Evolutionary conservation across 2,888 invertebrate species (phyloP), one percentile per base, ranked within the genome.

Genomic region (Pseudococcus jackbeardsleyi): DNA sequence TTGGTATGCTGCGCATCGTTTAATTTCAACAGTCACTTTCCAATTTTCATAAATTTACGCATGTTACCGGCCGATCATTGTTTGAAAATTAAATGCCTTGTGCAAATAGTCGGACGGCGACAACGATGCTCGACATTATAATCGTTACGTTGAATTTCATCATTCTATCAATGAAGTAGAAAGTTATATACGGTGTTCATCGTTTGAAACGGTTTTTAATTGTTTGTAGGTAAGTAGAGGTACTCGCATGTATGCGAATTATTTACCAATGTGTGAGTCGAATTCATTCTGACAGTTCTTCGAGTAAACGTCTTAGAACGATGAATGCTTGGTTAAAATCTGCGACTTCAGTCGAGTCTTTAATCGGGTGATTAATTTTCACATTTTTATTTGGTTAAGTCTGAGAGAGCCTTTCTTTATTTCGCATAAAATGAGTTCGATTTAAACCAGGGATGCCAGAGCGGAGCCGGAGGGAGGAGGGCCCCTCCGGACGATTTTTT

Each of bases 1-100:
- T 54, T 54, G 54, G 54, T 54, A 54, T 54, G 12, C 54, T 54
- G 17, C 7, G 12, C 54, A 54, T 54, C 54, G 54, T 54, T 54
- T 15, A 54, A 54, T 17, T 54, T 54, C 15, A 54, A n/a, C 17
- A 12, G 22, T 22, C 64, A 22, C 64, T 64, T 64, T 19, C 64
- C 64, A 64, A 64, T 64, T 64, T 64, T 64, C 22, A 64, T 64
- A 64, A 22, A 64, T 64, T 64, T 64, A n/a, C n/a, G 17, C 15
- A 64, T 22, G 22, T 22, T 64, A 64, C 19, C 9, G 19, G 15
- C 19, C 22, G 22, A 64, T 64, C 64, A 64, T 54, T n/a, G 64
- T 50, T 50, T 50, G 48, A 50, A 50, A 50, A 50, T 50, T 50
- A 50, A 50, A 50, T 15, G 26, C 26, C 26, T 33, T 33, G 17